Percentiles rank a stretch among this genome's conserved stretches.
These are phyloP conservation scores for Drosophila prostipennis DNA, from an alignment of 2,888 invertebrate genomes.

Conservation along the genomic window DNA sequence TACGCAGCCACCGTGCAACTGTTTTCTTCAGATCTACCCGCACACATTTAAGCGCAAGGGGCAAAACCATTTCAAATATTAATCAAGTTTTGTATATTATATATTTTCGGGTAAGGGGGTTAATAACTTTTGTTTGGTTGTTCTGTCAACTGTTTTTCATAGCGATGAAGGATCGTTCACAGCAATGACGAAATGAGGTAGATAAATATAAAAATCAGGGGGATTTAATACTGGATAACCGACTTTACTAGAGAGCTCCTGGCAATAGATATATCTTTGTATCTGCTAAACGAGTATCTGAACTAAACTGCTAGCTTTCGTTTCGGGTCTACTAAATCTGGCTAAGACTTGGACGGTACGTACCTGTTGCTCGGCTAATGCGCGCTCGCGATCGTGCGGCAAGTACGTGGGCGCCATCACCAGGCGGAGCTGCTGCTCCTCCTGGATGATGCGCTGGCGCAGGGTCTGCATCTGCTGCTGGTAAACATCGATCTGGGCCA, in stretches of 20 bases:
- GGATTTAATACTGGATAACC: conserved; percentile 12
- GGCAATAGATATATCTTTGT: conserved; percentile 22
- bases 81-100: conserved; percentile 35
- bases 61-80: conserved; percentile 29
- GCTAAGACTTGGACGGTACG: conserved; percentile 61
- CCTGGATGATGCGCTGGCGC: conserved; percentile 92
- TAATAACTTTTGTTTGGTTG: conserved; percentile 70
- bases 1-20: conserved; percentile 83
- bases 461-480: conserved; percentile 94
- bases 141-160: conserved; percentile 74
- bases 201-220: conserved; percentile 7
- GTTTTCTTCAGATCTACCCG: conserved; percentile 67
- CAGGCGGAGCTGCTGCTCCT: conserved; percentile 93
- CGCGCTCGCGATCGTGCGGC: conserved; percentile 92
- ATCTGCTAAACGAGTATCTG: conserved; percentile 12
- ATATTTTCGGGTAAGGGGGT: conserved; percentile 47
- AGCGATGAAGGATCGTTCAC: conserved; percentile 51
- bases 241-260: conserved; percentile 26
- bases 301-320: conserved; percentile 43
- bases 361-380: conserved; percentile 95
- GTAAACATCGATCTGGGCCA: conserved; percentile 94
- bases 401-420: conserved; percentile 93
- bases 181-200: conserved; percentile 64
- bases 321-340: conserved; percentile 36
- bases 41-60: conserved; percentile 45